A percentile compares a stretch with the other conserved stretches of the same genome.
Conservation (phyloP, 2,113 vertebrate species). For the Salvelinus fontinalis region DNA sequence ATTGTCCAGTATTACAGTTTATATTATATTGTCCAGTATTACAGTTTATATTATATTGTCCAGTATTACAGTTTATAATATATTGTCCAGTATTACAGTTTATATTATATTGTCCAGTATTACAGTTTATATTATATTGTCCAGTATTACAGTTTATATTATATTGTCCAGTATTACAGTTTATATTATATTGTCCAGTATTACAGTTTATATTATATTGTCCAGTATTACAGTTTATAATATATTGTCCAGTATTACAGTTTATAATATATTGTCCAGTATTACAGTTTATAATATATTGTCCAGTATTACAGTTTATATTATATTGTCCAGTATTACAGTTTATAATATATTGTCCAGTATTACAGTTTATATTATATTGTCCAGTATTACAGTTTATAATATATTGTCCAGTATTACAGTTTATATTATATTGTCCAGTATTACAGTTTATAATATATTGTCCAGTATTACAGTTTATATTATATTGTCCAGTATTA, state of each 20-base stretch:
- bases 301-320: too few relatives aligned
- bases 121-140: slow-evolving; percentile 1
- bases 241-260: too few relatives aligned
- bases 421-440: slow-evolving; percentile 15
- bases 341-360: background rate
- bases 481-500: slow-evolving; percentile 31
- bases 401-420: too few relatives aligned
- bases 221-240: slow-evolving; percentile 31
- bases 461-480: too few relatives aligned
- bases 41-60: slow-evolving; percentile 7
- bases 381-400: slow-evolving; percentile 32
- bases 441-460: slow-evolving; percentile 18
- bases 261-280: slow-evolving; percentile 20
- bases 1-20: slow-evolving; percentile 34
- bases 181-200: too few relatives aligned
- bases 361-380: background rate
- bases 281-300: slow-evolving; percentile 13
- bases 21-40: too few relatives aligned
- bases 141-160: too few relatives aligned
- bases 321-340: slow-evolving; percentile 36
- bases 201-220: background rate
- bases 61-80: slow-evolving; percentile 25
- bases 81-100: too few relatives aligned
- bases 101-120: slow-evolving; percentile 29
- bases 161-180: too few relatives aligned